Conservation (phyloP, 2,113 vertebrate species). For the Psilopsiagon aurifrons region DNA sequence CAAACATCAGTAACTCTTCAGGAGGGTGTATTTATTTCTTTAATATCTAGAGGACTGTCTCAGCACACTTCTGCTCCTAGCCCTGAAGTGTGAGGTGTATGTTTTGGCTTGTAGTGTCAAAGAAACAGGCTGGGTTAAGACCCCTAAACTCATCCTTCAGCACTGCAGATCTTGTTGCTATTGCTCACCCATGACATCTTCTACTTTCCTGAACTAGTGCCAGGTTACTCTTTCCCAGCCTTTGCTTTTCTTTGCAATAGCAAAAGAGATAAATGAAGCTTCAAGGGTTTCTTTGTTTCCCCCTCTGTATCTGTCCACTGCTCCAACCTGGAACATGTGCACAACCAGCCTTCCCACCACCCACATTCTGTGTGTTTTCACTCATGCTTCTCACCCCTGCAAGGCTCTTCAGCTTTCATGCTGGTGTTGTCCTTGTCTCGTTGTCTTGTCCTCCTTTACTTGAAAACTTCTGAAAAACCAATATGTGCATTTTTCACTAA, state of each 20-base stretch:
- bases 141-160: background rate
- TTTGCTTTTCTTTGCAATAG: background rate
- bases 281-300: background rate
- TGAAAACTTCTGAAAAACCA: background rate
- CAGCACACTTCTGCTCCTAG: background rate
- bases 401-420: background rate
- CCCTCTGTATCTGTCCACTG: background rate
- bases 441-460: background rate
- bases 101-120: background rate
- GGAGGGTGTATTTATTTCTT: background rate
- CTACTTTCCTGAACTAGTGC: background rate
- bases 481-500: background rate
- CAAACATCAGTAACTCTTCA: background rate
- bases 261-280: background rate
- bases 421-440: background rate
- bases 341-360: background rate
- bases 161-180: background rate
- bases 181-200: background rate
- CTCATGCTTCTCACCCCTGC: rapidly evolving
- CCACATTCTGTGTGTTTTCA: background rate
- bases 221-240: background rate
- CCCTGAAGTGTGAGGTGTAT: background rate
- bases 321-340: background rate
- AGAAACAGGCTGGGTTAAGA: background rate
- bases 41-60: background rate